Conservation (phyloP, 2,888 invertebrate species). For the Chouioia cunea region DNA sequence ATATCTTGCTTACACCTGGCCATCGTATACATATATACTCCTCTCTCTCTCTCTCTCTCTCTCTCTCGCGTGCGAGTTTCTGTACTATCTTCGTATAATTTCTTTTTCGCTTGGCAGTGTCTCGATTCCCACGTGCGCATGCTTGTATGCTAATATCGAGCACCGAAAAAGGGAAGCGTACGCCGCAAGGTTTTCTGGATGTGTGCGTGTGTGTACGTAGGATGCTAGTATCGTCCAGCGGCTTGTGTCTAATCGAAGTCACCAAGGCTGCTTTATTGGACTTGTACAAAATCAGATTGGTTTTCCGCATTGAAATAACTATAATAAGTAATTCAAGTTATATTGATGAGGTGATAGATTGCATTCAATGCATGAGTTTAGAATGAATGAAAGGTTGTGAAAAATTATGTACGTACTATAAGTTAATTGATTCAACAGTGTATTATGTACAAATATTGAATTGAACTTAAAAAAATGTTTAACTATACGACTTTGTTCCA, state of each 20-base stretch:
- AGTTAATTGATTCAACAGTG: too few relatives aligned
- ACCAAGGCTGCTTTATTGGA: too few relatives aligned
- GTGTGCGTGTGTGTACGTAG: neutral
- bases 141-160: constrained; percentile 24
- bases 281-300: too few relatives aligned
- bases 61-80: neutral
- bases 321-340: too few relatives aligned
- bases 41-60: constrained; percentile 10
- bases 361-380: neutral
- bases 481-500: too few relatives aligned
- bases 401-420: too few relatives aligned
- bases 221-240: too few relatives aligned
- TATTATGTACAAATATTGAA: too few relatives aligned
- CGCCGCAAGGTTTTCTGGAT: neutral
- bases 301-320: too few relatives aligned
- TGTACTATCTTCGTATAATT: neutral
- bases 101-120: constrained; percentile 1
- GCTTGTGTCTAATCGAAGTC: too few relatives aligned
- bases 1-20: neutral
- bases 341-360: neutral
- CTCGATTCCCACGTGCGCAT: neutral
- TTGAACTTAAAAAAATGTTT: too few relatives aligned
- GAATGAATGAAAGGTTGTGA: too few relatives aligned
- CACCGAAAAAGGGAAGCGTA: constrained; percentile 14
- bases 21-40: constrained; percentile 1